Base-by-base conservation (phyloP, 2,888 invertebrate species). In the Dorcus hopei region DNA sequence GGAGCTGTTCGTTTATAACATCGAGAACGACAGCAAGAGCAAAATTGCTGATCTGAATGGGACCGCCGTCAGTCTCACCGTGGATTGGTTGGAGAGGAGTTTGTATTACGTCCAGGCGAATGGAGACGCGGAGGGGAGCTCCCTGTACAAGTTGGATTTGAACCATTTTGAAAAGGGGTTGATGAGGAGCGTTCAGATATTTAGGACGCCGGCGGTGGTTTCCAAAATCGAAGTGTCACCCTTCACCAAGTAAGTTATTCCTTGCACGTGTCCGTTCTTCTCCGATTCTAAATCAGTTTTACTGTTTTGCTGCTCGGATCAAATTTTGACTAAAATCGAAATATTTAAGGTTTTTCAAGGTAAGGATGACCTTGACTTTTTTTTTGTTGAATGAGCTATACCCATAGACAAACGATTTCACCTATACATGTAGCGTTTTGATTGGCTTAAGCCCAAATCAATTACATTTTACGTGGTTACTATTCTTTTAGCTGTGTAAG, bases 51-150 rank as follows among this genome's bases (percentile, higher is more conserved):
- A 83, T 9, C 74, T 87, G 57, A 81, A 82, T 38, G 82, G 82
- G n/a, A 82, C 83, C 38, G 85, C 84, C 0, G 75, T 84, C 8
- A 87, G 90, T 59, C 77, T 96, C 26, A 86, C 90, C 2, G 82
- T 93, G 0, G 95, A 97, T 77, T 97, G 96, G 96, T 85, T 96
- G 45, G 87, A 90, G 50, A 83, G 94, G 50, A 86, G 87, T 48
- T 80, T 96, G 5, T 96, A 92, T 74, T 94, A 93, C 87, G 83
- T 89, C 0, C 93, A 93, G 76, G 63, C 57, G 23, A 62, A 65
- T 3, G 61, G 65, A 11, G 75, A 79, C n/a, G 74, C 70, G 58
- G 70, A 68, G 42, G 68, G 66, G 56, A 80, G 81, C 64, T 82
- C 83, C 0, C 80, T 89, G 26, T 86, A 87, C 70, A 83, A 86